Evolutionary conservation across 1,140 invertebrate genomes (phyloP).

Genomic region (Trichonephila clavipes): DNA sequence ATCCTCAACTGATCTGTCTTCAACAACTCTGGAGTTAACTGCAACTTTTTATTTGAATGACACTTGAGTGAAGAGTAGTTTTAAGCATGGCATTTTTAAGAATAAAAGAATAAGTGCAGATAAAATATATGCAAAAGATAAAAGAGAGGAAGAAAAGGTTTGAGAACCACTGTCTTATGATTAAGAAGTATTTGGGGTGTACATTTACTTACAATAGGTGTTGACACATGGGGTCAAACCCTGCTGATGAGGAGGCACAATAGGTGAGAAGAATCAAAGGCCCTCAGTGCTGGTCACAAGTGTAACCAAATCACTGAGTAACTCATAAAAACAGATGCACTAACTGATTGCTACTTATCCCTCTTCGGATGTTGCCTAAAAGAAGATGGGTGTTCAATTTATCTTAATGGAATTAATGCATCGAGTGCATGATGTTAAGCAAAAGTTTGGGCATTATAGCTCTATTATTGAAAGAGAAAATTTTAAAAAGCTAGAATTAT

Average conservation of each 20-base stretch:
- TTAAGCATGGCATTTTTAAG: not conserved
- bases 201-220: slow-evolving; percentile 64
- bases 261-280: slow-evolving; percentile 72
- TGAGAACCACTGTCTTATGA: slow-evolving; percentile 75
- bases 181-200: slow-evolving; percentile 61
- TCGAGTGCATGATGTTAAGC: too few relatives aligned
- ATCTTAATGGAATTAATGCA: not conserved
- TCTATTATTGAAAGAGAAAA: too few relatives aligned
- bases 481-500: too few relatives aligned
- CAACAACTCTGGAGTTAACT: not conserved
- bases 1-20: slow-evolving; percentile 66
- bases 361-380: slow-evolving; percentile 70
- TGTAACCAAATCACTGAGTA: slow-evolving; percentile 71
- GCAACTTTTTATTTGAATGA: not conserved
- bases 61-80: not conserved
- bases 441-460: too few relatives aligned
- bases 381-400: slow-evolving; percentile 52
- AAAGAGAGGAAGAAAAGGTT: slow-evolving; percentile 57
- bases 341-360: slow-evolving; percentile 73
- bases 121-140: slow-evolving; percentile 5
- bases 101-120: slow-evolving; percentile 41
- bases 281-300: slow-evolving; percentile 66
- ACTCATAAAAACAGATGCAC: slow-evolving; percentile 72
- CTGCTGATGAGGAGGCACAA: slow-evolving; percentile 72
- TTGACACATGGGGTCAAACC: slow-evolving; percentile 58